Evolutionary conservation across 2,797 vertebrate genomes (phyloP).

Genomic region (Pangasius sanitwongsei): DNA sequence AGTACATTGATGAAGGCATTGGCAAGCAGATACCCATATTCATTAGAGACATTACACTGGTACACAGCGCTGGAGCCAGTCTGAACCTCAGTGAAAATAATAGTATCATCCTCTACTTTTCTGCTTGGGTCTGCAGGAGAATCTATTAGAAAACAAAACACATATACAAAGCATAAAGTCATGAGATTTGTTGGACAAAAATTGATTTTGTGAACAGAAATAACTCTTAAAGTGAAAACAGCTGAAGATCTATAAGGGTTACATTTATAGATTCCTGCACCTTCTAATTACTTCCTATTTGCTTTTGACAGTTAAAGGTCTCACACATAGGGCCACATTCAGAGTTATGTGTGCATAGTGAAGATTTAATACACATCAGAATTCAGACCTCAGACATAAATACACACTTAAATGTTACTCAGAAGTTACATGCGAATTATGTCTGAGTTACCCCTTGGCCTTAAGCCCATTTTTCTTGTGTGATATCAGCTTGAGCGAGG

Average conservation of each 20-base stretch:
- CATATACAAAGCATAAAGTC: not conserved
- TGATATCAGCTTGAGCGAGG: not conserved
- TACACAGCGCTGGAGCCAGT: conserved; percentile 91
- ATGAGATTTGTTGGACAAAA: not conserved
- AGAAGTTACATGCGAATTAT: not conserved
- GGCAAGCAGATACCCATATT: conserved; percentile 90
- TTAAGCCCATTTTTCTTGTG: not conserved
- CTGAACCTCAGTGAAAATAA: conserved; percentile 90
- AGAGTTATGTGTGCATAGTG: not conserved
- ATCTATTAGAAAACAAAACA: conserved; percentile 71
- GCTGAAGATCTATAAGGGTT: not conserved
- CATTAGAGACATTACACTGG: conserved; percentile 94
- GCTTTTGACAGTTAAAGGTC: not conserved
- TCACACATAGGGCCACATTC: not conserved
- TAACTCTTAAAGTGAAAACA: not conserved
- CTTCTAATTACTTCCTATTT: not conserved
- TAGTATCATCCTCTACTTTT: conserved; percentile 88
- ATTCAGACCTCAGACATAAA: not conserved
- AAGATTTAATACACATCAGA: not conserved
- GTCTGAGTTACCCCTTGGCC: not conserved
- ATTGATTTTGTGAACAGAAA: not conserved
- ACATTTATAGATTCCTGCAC: not conserved
- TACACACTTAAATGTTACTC: not conserved
- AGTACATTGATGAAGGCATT: conserved; percentile 96
- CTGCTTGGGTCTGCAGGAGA: conserved; percentile 86